Percentiles rank a stretch among this genome's conserved stretches.
phyloP scores from a whole-genome alignment of 2,797 vertebrate genomes.

The Rhinella marina region DNA sequence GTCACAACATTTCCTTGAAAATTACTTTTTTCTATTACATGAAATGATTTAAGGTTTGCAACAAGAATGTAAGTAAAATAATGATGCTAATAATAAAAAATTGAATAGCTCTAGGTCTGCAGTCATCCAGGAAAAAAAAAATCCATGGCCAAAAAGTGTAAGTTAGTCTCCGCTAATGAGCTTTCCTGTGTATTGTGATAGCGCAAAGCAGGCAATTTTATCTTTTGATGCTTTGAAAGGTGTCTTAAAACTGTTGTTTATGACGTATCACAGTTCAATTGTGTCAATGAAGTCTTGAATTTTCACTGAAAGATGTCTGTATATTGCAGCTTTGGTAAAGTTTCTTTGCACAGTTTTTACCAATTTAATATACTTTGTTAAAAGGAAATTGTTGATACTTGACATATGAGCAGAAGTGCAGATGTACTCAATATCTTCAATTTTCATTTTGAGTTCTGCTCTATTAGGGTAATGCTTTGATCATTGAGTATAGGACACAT shows the following conservation, averaged over 20 bases:
- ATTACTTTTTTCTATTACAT: conserved; percentile 59
- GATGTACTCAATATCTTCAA: background rate
- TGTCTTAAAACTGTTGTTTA: conserved; percentile 27
- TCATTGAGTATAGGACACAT: background rate
- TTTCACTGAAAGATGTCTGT: background rate
- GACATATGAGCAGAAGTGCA: background rate
- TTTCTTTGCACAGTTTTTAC: background rate
- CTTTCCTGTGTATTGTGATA: conserved; percentile 36
- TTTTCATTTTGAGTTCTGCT: background rate
- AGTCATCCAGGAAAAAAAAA: conserved; percentile 52
- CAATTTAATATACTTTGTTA: background rate
- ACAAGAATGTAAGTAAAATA: conserved; percentile 60
- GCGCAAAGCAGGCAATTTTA: conserved; percentile 36
- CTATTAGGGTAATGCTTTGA: background rate
- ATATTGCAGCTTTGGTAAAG: conserved; percentile 3
- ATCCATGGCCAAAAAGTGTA: conserved; percentile 36
- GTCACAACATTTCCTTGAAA: conserved; percentile 61
- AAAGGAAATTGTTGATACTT: background rate
- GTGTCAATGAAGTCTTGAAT: conserved; percentile 31
- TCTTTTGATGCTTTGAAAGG: conserved; percentile 50
- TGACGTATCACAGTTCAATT: conserved; percentile 19
- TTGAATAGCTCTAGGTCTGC: conserved; percentile 43
- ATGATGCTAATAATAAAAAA: conserved; percentile 60
- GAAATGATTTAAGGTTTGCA: conserved; percentile 57
- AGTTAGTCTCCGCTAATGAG: conserved; percentile 56